Conservation (phyloP, 1,140 invertebrate species). For the Leucophenga varia region DNA sequence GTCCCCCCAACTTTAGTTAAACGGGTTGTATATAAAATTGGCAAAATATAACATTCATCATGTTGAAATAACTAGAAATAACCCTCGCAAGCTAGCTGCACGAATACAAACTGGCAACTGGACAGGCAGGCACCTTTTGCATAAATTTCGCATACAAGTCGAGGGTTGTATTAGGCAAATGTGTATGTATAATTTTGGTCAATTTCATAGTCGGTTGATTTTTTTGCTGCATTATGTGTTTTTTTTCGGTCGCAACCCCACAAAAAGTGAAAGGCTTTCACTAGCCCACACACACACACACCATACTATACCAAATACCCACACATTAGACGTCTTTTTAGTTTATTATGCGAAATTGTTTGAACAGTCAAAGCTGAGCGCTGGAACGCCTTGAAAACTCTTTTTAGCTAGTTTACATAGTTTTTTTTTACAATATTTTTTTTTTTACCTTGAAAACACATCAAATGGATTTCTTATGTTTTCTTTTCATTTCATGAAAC, state of each 20-base stretch:
- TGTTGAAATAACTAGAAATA: too few species aligned
- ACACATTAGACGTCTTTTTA: constrained; percentile 1
- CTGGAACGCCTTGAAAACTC: neutral
- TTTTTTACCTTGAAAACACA: too few species aligned
- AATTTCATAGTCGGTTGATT: constrained; percentile 53
- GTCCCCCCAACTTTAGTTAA: too few species aligned
- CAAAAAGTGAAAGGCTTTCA: constrained; percentile 47
- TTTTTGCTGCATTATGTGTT: too few species aligned
- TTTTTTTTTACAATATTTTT: constrained; percentile 33
- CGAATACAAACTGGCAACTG: too few species aligned
- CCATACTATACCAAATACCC: constrained; percentile 21
- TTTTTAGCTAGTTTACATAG: constrained; percentile 49
- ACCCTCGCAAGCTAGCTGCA: too few species aligned
- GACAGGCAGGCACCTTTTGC: constrained; percentile 38
- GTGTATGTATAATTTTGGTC: constrained; percentile 53
- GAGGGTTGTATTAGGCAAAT: too few species aligned
- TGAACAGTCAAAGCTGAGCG: neutral
- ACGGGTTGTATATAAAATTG: too few species aligned
- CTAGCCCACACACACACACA: neutral
- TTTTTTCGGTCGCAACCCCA: too few species aligned
- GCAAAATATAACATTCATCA: too few species aligned
- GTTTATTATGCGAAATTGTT: constrained; percentile 29
- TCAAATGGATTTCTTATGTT: constrained; percentile 52
- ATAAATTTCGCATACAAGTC: constrained; percentile 46
- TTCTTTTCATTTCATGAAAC: constrained; percentile 52